phyloP scores from a whole-genome alignment of 2,888 invertebrate genomes.

The Ochropacha duplaris region DNA sequence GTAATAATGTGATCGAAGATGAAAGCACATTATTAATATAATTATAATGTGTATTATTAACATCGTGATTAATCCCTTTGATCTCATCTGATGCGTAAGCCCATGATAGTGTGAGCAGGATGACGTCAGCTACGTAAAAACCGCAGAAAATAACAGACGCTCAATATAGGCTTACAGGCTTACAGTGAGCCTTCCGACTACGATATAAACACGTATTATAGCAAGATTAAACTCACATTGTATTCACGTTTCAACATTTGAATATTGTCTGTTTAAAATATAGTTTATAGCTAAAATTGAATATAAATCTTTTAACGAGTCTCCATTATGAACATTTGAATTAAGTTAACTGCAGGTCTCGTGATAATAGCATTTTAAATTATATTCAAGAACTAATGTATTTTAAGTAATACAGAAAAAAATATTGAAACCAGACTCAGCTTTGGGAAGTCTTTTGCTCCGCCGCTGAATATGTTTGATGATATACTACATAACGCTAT shows the following conservation, averaged over 20 bases:
- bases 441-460: too few relatives aligned
- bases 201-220: constrained; percentile 1
- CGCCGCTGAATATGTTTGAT: too few relatives aligned
- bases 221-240: neutral
- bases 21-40: too few relatives aligned
- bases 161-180: neutral
- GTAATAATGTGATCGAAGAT: too few relatives aligned
- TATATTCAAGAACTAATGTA: too few relatives aligned
- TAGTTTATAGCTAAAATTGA: neutral
- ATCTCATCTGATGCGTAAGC: constrained; percentile 1
- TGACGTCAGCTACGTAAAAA: constrained; percentile 1
- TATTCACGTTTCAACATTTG: neutral
- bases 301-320: too few relatives aligned
- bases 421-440: too few relatives aligned
- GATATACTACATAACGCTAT: too few relatives aligned
- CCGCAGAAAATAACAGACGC: neutral
- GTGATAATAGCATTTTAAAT: too few relatives aligned
- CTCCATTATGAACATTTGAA: too few relatives aligned
- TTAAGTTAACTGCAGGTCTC: too few relatives aligned
- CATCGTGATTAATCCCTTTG: neutral
- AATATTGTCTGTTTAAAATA: neutral
- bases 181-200: neutral
- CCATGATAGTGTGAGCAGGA: neutral
- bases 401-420: too few relatives aligned
- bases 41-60: neutral